Base-by-base conservation (phyloP, 2,888 invertebrate species). In the Drosophila colorata region DNA sequence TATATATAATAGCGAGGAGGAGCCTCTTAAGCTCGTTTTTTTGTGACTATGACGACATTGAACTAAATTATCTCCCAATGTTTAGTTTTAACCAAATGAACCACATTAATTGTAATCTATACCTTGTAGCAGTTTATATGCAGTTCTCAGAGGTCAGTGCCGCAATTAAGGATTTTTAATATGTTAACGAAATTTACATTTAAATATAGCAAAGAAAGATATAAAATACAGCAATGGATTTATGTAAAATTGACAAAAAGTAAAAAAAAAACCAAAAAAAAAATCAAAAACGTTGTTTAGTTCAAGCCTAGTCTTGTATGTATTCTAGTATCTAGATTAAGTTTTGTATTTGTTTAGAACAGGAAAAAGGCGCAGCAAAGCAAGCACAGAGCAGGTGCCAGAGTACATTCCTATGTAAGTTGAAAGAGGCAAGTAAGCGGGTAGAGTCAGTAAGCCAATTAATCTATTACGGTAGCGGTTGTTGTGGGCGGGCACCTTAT, bases 201-300 rank as follows among this genome's bases (percentile, higher is more conserved):
- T 67, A 64, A 64, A 69, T 83, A 77, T 84, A 87, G 83, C 68
- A 85, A 87, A 84, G 73, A 87, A 82, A 85, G 69, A 87, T 78
- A 57, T 66, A 76, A 28, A 79, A 74, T 69, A 69, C 55, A 76
- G 66, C 56, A 60, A 78, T 57, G 63, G 67, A 78, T 68, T 74
- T 47, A 78, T 81, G 79, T 76, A 79, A 74, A 80, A 69, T 76
- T 73, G 80, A 80, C 58, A 41, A 63, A 41, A 63, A 41, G 9
- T 60, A 60, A 68, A 47, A 46, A 38, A 18, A 25, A 52, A 51
- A 61, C 46, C 9, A 5, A 20, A 72, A 59, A 49, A 68, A 53
- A 46, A 65, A 56, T 38, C 14, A 52, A 52, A 71, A 67, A 61
- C 52, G 23, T 74, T 55, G 73, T 76, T 69, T 74, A 81, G 77